Conservation (phyloP, 2,888 invertebrate species). For the Nudaria mundana region DNA sequence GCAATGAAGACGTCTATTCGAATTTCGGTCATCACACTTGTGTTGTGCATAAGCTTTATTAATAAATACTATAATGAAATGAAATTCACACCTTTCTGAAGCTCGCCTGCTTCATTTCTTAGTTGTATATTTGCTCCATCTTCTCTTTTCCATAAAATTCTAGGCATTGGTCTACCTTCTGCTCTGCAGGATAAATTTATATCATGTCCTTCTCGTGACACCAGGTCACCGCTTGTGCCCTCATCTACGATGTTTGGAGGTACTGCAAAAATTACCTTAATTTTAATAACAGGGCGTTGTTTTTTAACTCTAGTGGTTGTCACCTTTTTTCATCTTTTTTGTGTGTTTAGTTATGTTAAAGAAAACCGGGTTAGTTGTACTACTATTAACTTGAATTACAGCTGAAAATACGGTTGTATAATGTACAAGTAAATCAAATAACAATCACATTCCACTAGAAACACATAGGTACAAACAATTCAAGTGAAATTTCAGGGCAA, state of each 20-base stretch:
- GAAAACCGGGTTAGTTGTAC: too few relatives aligned
- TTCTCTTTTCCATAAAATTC: slow-evolving; percentile 83
- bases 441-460: slow-evolving; percentile 17
- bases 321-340: neutral
- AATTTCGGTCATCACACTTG: too few relatives aligned
- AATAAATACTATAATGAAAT: too few relatives aligned
- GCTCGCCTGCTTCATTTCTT: slow-evolving; percentile 67
- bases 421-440: too few relatives aligned
- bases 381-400: too few relatives aligned
- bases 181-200: slow-evolving; percentile 87
- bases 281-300: neutral
- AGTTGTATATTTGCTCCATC: slow-evolving; percentile 81
- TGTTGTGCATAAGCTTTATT: too few relatives aligned
- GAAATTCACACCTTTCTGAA: slow-evolving; percentile 60
- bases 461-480: neutral
- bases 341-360: too few relatives aligned
- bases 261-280: slow-evolving; percentile 64
- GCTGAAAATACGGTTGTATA: too few relatives aligned
- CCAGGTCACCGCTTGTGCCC: slow-evolving; percentile 88
- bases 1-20: too few relatives aligned
- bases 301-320: neutral
- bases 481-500: slow-evolving; percentile 10
- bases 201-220: slow-evolving; percentile 87
- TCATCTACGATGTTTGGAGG: slow-evolving; percentile 90
- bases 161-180: slow-evolving; percentile 86